These are phyloP conservation scores for cattle (Bos taurus) DNA, from an alignment of 2,113 vertebrate species.

Conservation along the genomic window ARS-UCD2.0 NC_037336.1:37658001-37658500, in stretches of 20 bases:
- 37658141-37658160: background rate
- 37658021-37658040: background rate
- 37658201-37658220: background rate
- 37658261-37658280: background rate
- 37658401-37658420: background rate
- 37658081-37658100: background rate
- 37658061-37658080: background rate
- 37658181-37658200: background rate
- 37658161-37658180: background rate
- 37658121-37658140: background rate
- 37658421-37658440: background rate
- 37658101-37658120: background rate
- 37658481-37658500: background rate
- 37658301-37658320: background rate
- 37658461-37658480: background rate
- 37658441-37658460: background rate
- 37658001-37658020: background rate
- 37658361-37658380: background rate
- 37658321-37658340: background rate
- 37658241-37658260: background rate
- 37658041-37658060: background rate
- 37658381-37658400: background rate
- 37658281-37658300: background rate
- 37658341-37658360: background rate
- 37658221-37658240: background rate